phyloP scores from a whole-genome alignment of 2,888 invertebrate species.

The Thera britannica region DNA sequence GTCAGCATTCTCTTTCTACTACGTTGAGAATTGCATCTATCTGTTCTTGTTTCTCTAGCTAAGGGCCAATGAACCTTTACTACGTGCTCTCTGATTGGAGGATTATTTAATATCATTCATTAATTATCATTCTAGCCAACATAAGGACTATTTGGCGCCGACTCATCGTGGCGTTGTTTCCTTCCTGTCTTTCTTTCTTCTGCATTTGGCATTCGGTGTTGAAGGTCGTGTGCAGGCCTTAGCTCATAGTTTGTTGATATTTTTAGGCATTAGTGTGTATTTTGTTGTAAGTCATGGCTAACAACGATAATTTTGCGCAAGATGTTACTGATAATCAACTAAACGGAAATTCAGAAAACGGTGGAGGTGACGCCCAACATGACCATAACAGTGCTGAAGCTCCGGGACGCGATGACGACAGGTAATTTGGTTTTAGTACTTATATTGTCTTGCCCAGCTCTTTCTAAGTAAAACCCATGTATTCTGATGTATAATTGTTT shows the following conservation, averaged over 20 bases:
- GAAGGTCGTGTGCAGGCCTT: slow-evolving; percentile 80
- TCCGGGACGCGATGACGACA: slow-evolving; percentile 92
- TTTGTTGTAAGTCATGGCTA: slow-evolving; percentile 84
- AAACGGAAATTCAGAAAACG: slow-evolving; percentile 86
- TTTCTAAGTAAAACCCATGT: slow-evolving; percentile 44
- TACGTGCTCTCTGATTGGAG: slow-evolving; percentile 63
- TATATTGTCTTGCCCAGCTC: neutral
- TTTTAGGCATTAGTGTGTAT: slow-evolving; percentile 83
- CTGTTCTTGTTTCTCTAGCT: slow-evolving; percentile 50
- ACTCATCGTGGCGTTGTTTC: slow-evolving; percentile 52
- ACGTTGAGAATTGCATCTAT: slow-evolving; percentile 35
- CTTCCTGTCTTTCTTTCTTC: slow-evolving; percentile 73
- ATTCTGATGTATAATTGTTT: slow-evolving; percentile 59
- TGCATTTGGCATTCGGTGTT: slow-evolving; percentile 82
- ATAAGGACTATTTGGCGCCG: slow-evolving; percentile 66
- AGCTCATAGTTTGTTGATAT: slow-evolving; percentile 77
- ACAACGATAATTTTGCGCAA: slow-evolving; percentile 92
- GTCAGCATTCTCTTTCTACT: slow-evolving; percentile 50
- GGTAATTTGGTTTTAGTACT: slow-evolving; percentile 71
- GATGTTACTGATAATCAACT: slow-evolving; percentile 89
- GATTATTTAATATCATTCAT: slow-evolving; percentile 55
- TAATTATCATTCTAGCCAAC: slow-evolving; percentile 56
- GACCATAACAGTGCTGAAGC: slow-evolving; percentile 91
- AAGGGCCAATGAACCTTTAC: slow-evolving; percentile 73
- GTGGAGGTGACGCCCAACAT: slow-evolving; percentile 87